These are phyloP conservation scores for Protodeltote pygarga DNA, from an alignment of 2,888 invertebrate species.

Conservation along the genomic window DNA sequence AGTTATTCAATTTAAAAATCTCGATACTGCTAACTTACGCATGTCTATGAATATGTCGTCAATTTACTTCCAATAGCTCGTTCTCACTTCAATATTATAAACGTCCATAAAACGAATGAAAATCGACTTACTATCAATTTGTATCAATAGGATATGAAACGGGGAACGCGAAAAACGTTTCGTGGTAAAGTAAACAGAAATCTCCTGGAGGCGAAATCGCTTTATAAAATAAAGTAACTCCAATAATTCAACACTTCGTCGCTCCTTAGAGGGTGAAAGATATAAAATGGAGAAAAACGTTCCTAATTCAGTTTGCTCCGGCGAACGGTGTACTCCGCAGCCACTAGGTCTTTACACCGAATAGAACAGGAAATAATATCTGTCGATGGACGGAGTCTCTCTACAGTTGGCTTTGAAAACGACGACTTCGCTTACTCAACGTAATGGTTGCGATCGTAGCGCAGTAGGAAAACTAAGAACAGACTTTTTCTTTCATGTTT, in stretches of 20 bases:
- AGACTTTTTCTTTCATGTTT: conserved; percentile 45
- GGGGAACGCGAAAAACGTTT: conserved; percentile 63
- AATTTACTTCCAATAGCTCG: conserved; percentile 35
- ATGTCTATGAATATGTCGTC: conserved; percentile 40
- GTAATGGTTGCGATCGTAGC: conserved; percentile 52
- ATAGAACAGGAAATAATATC: conserved; percentile 72
- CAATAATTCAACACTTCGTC: conserved; percentile 83
- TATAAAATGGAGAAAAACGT: conserved; percentile 83
- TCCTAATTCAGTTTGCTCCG: conserved; percentile 82
- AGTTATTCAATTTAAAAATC: conserved; percentile 20
- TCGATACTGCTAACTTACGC: conserved; percentile 23
- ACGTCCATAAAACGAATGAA: conserved; percentile 38
- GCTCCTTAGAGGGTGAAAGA: conserved; percentile 75
- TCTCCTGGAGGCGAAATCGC: conserved; percentile 71
- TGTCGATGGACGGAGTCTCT: conserved; percentile 64
- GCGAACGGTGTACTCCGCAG: conserved; percentile 69
- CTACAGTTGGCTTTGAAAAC: conserved; percentile 60
- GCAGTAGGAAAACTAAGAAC: conserved; percentile 43
- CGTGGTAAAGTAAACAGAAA: conserved; percentile 77
- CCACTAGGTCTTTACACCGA: conserved; percentile 67
- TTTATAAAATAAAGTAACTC: conserved; percentile 84
- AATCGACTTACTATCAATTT: conserved; percentile 58
- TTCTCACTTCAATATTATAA: conserved; percentile 35
- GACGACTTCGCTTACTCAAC: conserved; percentile 61
- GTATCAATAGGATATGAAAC: conserved; percentile 66